These are phyloP conservation scores for Ariopsis seemanni DNA, from an alignment of 2,113 vertebrate species.

Conservation along the genomic window DNA sequence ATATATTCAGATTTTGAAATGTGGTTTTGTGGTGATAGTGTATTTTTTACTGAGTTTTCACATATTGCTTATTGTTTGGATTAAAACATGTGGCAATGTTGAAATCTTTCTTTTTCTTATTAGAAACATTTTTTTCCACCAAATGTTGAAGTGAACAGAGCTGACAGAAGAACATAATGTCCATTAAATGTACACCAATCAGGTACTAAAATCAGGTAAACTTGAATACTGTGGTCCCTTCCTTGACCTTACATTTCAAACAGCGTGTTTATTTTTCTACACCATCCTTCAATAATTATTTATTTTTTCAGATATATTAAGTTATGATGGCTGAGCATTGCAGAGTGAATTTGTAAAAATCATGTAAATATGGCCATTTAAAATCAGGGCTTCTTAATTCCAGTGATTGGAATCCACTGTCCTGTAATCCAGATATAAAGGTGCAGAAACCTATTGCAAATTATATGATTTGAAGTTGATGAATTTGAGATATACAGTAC, in stretches of 20 bases:
- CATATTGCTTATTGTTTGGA: not conserved
- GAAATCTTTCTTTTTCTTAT: not conserved
- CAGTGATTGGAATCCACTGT: not conserved
- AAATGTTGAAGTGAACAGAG: not conserved
- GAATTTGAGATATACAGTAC: not conserved
- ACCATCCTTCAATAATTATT: not conserved
- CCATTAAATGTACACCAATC: not conserved
- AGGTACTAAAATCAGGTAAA: not conserved
- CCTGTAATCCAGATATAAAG: not conserved
- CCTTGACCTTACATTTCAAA: not conserved
- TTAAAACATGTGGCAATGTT: constrained; percentile 9
- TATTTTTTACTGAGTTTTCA: constrained; percentile 20
- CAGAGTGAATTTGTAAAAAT: not conserved
- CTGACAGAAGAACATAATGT: not conserved
- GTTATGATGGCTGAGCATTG: not conserved
- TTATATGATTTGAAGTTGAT: not conserved
- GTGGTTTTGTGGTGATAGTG: not conserved
- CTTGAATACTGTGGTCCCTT: not conserved
- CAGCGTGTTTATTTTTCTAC: not conserved
- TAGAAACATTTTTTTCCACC: not conserved
- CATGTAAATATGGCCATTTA: not conserved
- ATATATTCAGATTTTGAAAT: constrained; percentile 15
- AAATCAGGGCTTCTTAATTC: not conserved
- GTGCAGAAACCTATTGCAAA: not conserved
- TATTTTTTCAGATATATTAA: not conserved